Evolutionary conservation across 2,797 vertebrate genomes (phyloP).

Genomic region (Streptopelia turtur): DNA sequence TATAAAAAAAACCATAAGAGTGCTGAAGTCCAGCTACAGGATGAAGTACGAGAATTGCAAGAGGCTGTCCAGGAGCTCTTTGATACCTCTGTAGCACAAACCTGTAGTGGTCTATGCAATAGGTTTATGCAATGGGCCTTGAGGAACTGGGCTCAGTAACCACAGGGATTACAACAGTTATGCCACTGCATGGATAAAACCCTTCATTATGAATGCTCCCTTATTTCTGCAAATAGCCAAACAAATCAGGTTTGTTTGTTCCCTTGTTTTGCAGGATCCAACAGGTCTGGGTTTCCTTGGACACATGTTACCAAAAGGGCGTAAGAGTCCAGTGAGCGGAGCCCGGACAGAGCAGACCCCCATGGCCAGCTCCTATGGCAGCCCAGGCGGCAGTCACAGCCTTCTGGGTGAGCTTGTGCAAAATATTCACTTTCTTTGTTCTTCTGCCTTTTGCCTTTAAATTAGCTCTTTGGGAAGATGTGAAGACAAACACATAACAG

Average conservation of each 20-base stretch:
- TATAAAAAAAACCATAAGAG: not conserved
- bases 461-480: not conserved
- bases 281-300: not conserved
- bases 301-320: not conserved
- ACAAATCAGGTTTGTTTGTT: not conserved
- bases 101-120: accelerated
- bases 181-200: not conserved
- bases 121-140: not conserved
- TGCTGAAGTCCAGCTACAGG: not conserved
- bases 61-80: not conserved
- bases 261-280: not conserved
- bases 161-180: not conserved
- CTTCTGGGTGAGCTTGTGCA: not conserved
- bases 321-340: not conserved
- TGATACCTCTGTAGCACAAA: not conserved
- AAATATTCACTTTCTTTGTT: not conserved
- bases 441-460: conserved; percentile 11
- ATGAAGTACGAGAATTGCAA: not conserved
- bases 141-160: not conserved
- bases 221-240: not conserved
- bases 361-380: not conserved
- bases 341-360: not conserved
- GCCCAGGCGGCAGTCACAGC: not conserved
- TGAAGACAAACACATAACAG: not conserved
- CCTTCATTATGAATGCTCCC: not conserved